Percentiles rank a stretch among this genome's conserved stretches.
These are phyloP conservation scores for Mus minutoides DNA, from an alignment of 2,797 vertebrate genomes.

Conservation along the genomic window DNA sequence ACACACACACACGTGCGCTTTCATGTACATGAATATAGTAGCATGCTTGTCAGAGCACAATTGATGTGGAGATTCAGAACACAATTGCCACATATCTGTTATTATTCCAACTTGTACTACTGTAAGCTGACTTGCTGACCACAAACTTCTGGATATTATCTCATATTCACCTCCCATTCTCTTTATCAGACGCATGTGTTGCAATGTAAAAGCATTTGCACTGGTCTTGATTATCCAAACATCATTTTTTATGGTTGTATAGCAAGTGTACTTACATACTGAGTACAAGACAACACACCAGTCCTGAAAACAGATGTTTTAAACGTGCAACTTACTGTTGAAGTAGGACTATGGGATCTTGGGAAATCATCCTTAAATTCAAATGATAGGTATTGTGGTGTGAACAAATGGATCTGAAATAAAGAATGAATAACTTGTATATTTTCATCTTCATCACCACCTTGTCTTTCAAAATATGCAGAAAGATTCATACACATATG, in stretches of 20 bases:
- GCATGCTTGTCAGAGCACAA: background rate
- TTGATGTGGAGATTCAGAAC: background rate
- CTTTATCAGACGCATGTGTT: background rate
- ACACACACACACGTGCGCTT: background rate
- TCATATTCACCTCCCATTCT: background rate
- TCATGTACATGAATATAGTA: background rate
- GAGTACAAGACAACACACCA: background rate
- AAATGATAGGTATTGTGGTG: background rate
- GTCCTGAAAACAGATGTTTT: background rate
- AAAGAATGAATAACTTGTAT: background rate
- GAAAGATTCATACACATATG: background rate
- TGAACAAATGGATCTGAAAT: background rate
- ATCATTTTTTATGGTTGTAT: background rate
- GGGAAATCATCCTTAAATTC: background rate
- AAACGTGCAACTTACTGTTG: background rate
- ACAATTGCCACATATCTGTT: background rate
- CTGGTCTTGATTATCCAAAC: background rate
- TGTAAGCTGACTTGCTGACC: background rate
- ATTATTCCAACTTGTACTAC: background rate
- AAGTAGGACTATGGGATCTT: background rate
- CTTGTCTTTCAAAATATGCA: background rate
- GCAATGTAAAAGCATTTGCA: background rate
- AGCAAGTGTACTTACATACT: background rate
- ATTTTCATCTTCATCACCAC: background rate
- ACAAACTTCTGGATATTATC: background rate